Evolutionary conservation across 2,113 vertebrate genomes (phyloP), one percentile per base, ranked within the genome.

Genomic region (Caretta caretta): DNA sequence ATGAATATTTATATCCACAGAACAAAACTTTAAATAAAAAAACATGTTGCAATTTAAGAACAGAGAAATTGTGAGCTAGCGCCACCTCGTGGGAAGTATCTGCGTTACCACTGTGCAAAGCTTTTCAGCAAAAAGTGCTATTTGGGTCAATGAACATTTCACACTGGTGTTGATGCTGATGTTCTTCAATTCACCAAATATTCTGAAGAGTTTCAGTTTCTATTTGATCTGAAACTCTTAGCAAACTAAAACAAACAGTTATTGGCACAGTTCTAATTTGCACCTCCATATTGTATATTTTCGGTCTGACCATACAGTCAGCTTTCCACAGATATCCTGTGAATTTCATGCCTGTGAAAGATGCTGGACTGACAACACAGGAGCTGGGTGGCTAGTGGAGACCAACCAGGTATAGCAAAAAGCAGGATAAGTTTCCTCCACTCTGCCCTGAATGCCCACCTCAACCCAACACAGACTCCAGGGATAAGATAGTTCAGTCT

Each of bases 81-180:
- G 96, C 97, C 97, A 97, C 69, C 97, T 96, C 94, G 88, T 91
- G 97, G 96, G 90, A 90, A 89, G 57, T 62, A 83, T 79, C 49
- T 50, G 48, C 35, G 16, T 19, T 69, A 22, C 65, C 16, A 10
- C n/a, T 38, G 35, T 38, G 8, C 65, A 72, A 72, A 72, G 7
- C 13, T 10, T 38, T 69, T 38, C 9, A 1, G 8, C n/a, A 20
- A 72, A 72, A 72, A 10, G 35, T 65, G 31, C 31, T n/a, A n/a
- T 69, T 19, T 20, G 65, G 65, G 16, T n/a, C 65, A 69, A 13
- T 35, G n/a, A 69, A 65, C 59, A 17, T 11, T 35, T 19, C 31
- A 19, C 35, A 6, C 35, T 69, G 62, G 62, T 17, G 16, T 69
- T 8, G 4, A 69, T 69, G 62, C 16, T 72, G 65, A 20, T 72